Evolutionary conservation across 2,113 vertebrate species (phyloP).

Genomic region (Macrotis lagotis): DNA sequence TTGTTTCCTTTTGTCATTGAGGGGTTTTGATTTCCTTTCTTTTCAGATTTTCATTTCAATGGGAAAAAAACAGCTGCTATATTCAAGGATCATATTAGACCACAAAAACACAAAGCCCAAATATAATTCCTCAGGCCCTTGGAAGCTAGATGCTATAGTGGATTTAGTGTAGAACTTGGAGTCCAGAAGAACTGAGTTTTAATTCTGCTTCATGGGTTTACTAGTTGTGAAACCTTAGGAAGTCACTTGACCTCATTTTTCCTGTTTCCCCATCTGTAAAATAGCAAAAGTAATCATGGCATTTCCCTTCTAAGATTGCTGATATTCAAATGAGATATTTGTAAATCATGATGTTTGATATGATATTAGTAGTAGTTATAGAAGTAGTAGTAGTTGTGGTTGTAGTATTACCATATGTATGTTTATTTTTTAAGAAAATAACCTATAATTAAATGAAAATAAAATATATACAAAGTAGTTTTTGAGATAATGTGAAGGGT

Average conservation of each 20-base stretch:
- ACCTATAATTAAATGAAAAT: not conserved
- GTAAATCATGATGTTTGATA: no score
- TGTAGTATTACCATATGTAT: not conserved
- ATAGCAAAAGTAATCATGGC: no score
- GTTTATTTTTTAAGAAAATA: not conserved
- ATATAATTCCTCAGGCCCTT: not conserved
- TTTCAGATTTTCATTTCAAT: not conserved
- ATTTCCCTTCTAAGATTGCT: not conserved
- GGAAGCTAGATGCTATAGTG: not conserved
- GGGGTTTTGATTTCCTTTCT: not conserved
- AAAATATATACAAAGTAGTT: not conserved
- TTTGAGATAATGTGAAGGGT: not conserved
- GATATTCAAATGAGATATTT: not conserved
- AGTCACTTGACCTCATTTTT: not conserved
- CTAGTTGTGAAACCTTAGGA: not conserved
- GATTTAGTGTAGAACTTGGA: not conserved
- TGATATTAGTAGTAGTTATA: no score
- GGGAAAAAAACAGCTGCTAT: not conserved
- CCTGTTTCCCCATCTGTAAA: no score
- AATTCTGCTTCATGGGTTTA: not conserved
- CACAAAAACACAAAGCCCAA: not conserved
- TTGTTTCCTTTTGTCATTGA: not conserved
- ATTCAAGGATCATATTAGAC: not conserved
- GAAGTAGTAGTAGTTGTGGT: no score
- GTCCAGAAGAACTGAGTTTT: not conserved